Base-by-base conservation (phyloP, 2,888 invertebrate species). In the Subacronicta megacephala region DNA sequence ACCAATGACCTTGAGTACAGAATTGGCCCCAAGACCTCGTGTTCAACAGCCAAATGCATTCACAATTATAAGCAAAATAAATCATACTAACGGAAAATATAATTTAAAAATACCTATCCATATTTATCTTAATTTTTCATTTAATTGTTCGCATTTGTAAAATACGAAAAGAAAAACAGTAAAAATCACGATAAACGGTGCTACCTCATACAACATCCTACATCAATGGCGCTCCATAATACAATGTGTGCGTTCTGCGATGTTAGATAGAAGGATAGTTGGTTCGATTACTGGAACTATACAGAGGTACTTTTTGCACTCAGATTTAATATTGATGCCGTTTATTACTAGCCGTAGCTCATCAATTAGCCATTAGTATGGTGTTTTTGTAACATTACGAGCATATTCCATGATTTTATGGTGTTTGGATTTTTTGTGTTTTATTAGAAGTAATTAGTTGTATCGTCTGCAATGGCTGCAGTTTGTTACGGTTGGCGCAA, bases 221-320 rank as follows among this genome's bases (percentile, higher is more conserved):
- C 64, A 55, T 70, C 70, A 42, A 12, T 40, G 62, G 35, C n/a
- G 0, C 23, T 36, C n/a, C 44, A 52, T 62, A 70, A 70, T 61
- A 60, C 62, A 67, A 60, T 56, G 64, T 62, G 50, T 53, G 23
- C 65, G 52, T 53, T 45, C 51, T 44, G 37, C 43, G 70, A 70
- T 71, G 59, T 9, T 26, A 71, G 71, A 73, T 71, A 71, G 62
- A 63, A 60, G 61, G 47, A 72, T 63, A 61, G 64, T 57, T 33
- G 47, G 60, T 70, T 64, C 54, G 67, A 67, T 71, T 70, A 66
- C 66, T 64, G 67, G 62, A 56, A 67, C 46, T 40, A 57, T 49
- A 55, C 56, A 20, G 31, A 40, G 45, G 31, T 38, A 54, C 50
- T 61, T 72, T 68, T 65, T 58, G 33, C 40, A 16, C 23, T 13